These are phyloP conservation scores for Ifrita kowaldi DNA, from an alignment of 2,113 vertebrate species.

Conservation along the genomic window DNA sequence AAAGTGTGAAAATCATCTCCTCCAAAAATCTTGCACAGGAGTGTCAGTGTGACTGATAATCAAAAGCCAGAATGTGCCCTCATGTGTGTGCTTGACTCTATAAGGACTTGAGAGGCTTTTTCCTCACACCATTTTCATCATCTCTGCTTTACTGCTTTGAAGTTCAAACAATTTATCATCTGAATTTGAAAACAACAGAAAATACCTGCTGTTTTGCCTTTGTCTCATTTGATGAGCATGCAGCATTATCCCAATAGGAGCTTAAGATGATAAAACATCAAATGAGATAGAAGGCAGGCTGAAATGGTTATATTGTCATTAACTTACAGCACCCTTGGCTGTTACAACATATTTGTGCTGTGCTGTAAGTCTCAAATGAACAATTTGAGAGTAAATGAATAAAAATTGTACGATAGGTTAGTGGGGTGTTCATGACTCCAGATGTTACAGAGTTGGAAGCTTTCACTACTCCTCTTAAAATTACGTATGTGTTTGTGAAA, in stretches of 20 bases:
- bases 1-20: not conserved
- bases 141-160: not conserved
- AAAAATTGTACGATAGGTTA: not conserved
- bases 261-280: not conserved
- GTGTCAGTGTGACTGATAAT: not conserved
- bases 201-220: not conserved
- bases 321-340: not conserved
- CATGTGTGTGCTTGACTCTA: not conserved
- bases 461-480: not conserved
- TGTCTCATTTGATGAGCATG: not conserved
- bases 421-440: not conserved
- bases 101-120: not conserved
- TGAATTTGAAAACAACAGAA: slow-evolving; percentile 15
- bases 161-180: slow-evolving; percentile 10
- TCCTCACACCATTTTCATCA: not conserved
- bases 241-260: not conserved
- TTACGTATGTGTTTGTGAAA: not conserved
- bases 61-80: not conserved
- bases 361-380: not conserved
- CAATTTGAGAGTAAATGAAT: not conserved
- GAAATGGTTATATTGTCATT: slow-evolving; percentile 1
- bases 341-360: not conserved
- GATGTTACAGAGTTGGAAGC: not conserved
- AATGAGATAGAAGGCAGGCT: not conserved
- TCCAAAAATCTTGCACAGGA: not conserved